Conservation (phyloP, 2,888 invertebrate genomes). For the Hemaris fuciformis region DNA sequence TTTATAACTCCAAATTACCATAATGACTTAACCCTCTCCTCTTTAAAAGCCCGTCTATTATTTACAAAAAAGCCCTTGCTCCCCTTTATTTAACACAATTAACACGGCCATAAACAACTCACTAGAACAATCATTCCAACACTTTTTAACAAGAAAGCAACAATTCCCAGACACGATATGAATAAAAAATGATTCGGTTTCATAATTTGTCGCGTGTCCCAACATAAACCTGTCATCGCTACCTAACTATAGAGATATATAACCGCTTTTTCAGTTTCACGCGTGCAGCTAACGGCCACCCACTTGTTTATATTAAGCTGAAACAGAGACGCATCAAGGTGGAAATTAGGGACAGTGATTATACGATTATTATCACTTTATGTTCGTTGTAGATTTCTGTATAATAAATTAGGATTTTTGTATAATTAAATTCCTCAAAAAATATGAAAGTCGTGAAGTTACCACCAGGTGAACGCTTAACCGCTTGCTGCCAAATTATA, state of each 20-base stretch:
- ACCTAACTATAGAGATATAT: slow-evolving; percentile 29
- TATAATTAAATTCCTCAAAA: too few relatives aligned
- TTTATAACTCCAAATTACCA: too few relatives aligned
- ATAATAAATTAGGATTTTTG: too few relatives aligned
- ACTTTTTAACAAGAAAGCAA: neutral
- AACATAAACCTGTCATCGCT: slow-evolving; percentile 32
- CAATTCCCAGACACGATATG: neutral
- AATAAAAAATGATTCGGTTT: slow-evolving; percentile 13
- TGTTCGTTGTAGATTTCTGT: too few relatives aligned
- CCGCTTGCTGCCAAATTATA: too few relatives aligned
- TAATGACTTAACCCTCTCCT: neutral
- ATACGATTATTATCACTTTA: too few relatives aligned
- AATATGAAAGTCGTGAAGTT: too few relatives aligned
- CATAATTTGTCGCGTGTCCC: slow-evolving; percentile 29
- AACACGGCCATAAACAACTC: neutral
- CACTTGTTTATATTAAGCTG: slow-evolving; percentile 7
- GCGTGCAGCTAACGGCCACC: slow-evolving; percentile 9
- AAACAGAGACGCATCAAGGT: neutral
- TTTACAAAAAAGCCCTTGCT: neutral
- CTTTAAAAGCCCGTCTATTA: neutral
- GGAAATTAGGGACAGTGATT: neutral
- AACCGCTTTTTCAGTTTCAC: slow-evolving; percentile 19
- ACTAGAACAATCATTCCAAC: neutral
- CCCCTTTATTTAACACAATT: neutral
- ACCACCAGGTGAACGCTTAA: too few relatives aligned